Percentiles rank a stretch among this genome's conserved stretches.
phyloP scores from a whole-genome alignment of 2,797 vertebrate genomes.

The Ciconia nigra region DNA sequence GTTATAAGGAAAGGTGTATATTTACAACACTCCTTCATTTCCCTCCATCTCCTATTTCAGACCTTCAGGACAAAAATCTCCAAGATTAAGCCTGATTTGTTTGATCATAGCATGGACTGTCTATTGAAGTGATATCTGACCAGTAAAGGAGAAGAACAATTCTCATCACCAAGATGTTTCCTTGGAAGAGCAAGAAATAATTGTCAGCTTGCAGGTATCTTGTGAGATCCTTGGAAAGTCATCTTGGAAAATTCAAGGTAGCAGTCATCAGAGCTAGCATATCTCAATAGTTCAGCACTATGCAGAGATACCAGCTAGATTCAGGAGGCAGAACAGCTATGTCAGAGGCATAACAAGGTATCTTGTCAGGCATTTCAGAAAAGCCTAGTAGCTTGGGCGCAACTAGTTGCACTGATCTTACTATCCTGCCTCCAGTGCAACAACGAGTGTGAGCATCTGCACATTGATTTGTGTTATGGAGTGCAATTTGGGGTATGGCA shows the following conservation, averaged over 20 bases:
- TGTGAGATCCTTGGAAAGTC: background rate
- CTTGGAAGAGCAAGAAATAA: background rate
- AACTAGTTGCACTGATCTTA: background rate
- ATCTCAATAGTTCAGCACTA: background rate
- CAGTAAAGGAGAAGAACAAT: background rate
- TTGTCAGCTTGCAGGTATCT: background rate
- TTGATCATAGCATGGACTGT: background rate
- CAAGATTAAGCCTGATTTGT: background rate
- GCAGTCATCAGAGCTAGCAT: background rate
- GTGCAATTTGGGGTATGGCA: fast-evolving
- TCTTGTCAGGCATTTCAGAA: background rate
- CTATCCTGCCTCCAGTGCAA: background rate
- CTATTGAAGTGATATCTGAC: background rate
- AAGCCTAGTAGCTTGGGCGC: background rate
- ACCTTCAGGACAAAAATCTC: background rate
- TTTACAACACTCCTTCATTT: background rate
- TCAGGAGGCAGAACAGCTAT: background rate
- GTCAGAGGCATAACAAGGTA: background rate
- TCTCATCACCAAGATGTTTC: background rate
- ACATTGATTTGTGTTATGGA: background rate
- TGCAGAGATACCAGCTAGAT: background rate
- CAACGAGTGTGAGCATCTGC: fast-evolving
- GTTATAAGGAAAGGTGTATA: background rate
- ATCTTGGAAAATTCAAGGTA: background rate
- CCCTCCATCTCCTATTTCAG: background rate